phyloP scores from a whole-genome alignment of 2,797 vertebrate genomes.

The Tokudaia tokunoshimensis region DNA sequence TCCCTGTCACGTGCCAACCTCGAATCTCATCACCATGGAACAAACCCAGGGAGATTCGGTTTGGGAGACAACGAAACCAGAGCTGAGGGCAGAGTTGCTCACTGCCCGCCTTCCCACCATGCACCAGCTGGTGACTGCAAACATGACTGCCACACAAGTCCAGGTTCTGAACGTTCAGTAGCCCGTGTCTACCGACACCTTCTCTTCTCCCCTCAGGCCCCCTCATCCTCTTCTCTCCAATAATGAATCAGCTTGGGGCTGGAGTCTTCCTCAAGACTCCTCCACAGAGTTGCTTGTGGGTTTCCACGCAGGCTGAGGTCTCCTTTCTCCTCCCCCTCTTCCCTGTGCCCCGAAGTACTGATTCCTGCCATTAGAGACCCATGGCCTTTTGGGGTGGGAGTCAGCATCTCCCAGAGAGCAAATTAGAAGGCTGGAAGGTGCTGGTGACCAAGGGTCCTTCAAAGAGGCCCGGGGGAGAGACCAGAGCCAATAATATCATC shows the following conservation, averaged over 20 bases:
- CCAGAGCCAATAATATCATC: neutral
- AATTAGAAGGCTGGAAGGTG: neutral
- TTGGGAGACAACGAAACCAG: rapidly evolving
- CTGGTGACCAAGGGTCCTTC: neutral
- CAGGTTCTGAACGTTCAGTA: neutral
- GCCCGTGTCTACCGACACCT: too few relatives aligned
- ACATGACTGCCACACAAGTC: neutral
- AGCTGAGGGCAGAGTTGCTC: rapidly evolving
- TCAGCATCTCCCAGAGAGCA: neutral
- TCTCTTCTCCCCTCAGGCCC: neutral
- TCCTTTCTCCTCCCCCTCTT: neutral
- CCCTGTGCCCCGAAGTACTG: neutral
- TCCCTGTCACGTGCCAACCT: neutral
- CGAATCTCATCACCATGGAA: neutral
- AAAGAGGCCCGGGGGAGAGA: neutral
- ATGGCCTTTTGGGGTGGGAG: neutral
- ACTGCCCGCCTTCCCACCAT: rapidly evolving
- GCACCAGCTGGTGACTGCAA: neutral
- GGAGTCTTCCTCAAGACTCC: neutral
- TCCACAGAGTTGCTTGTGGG: neutral
- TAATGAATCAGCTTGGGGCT: too few relatives aligned
- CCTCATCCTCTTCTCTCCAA: neutral
- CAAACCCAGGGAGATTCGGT: neutral
- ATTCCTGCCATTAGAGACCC: neutral
- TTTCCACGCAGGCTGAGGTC: neutral